These are phyloP conservation scores for Ascaphus truei DNA, from an alignment of 2,113 vertebrate genomes.

Conservation along the genomic window DNA sequence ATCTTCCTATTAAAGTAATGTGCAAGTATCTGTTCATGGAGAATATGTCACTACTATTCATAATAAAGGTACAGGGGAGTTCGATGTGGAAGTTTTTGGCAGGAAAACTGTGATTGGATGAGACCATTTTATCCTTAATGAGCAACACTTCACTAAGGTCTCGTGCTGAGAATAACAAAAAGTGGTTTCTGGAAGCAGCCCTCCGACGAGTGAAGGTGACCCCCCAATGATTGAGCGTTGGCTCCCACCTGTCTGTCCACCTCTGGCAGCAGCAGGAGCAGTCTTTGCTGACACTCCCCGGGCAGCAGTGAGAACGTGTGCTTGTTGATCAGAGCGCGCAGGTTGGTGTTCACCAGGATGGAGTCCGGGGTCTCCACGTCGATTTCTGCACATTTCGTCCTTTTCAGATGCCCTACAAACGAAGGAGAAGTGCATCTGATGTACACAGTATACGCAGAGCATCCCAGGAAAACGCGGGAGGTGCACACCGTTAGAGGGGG, in stretches of 20 bases:
- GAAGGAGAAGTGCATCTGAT: accelerated
- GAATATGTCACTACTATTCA: too few species aligned
- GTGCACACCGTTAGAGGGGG: neutral
- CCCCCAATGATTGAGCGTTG: neutral
- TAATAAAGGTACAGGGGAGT: too few species aligned
- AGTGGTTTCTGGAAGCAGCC: too few species aligned
- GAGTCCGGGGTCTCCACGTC: slow-evolving; percentile 97
- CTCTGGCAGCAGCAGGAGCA: slow-evolving; percentile 86
- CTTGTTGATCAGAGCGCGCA: slow-evolving; percentile 93
- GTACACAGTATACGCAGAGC: neutral
- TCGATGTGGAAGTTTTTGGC: too few species aligned
- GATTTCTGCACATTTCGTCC: slow-evolving; percentile 82
- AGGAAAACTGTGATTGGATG: too few species aligned
- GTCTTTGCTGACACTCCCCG: slow-evolving; percentile 80
- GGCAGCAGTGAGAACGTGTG: slow-evolving; percentile 89
- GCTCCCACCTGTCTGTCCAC: slow-evolving; percentile 84
- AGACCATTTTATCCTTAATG: too few species aligned
- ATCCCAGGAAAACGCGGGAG: too few species aligned
- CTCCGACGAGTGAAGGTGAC: too few species aligned
- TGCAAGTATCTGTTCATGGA: too few species aligned
- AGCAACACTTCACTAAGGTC: too few species aligned
- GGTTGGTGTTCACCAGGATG: slow-evolving; percentile 96
- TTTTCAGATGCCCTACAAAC: slow-evolving; percentile 84
- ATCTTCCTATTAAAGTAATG: too few species aligned
- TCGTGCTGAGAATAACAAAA: too few species aligned